These are phyloP conservation scores for Dissostichus mawsoni DNA, from an alignment of 2,113 vertebrate genomes.

Conservation along the genomic window DNA sequence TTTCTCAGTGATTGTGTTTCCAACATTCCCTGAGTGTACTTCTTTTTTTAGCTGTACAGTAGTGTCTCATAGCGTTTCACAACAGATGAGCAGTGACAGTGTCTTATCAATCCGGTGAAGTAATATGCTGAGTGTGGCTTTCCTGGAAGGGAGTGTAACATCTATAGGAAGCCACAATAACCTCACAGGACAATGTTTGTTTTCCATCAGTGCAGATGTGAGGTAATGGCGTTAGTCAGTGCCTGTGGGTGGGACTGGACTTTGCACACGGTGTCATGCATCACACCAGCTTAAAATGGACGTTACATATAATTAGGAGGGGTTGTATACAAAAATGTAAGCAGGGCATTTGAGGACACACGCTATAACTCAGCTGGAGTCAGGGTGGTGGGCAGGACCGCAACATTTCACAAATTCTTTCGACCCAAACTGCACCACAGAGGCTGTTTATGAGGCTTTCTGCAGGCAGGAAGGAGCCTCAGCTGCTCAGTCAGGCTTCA, in stretches of 20 bases:
- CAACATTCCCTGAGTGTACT: background rate
- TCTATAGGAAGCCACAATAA: background rate
- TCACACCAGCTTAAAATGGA: background rate
- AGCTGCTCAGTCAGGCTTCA: constrained; percentile 24
- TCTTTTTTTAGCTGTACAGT: background rate
- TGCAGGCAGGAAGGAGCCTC: constrained; percentile 28
- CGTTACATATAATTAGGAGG: constrained; percentile 1
- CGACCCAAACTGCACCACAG: background rate
- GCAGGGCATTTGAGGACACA: constrained; percentile 30
- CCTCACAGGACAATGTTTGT: constrained; percentile 6
- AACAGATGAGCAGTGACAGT: background rate
- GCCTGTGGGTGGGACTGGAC: background rate
- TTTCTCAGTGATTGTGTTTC: background rate
- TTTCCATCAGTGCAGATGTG: background rate
- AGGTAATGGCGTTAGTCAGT: background rate
- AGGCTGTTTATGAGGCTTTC: constrained; percentile 55
- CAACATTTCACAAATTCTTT: constrained; percentile 36
- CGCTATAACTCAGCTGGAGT: constrained; percentile 10
- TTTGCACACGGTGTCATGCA: background rate
- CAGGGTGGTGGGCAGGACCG: constrained; percentile 46
- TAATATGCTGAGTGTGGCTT: constrained; percentile 11
- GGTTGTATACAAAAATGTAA: background rate
- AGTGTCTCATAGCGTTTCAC: background rate
- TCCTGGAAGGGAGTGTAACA: constrained; percentile 28
- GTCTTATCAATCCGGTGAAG: constrained; percentile 1